Conservation (phyloP, 64 coral and sea anemone species). For the Montipora foliosa region DNA sequence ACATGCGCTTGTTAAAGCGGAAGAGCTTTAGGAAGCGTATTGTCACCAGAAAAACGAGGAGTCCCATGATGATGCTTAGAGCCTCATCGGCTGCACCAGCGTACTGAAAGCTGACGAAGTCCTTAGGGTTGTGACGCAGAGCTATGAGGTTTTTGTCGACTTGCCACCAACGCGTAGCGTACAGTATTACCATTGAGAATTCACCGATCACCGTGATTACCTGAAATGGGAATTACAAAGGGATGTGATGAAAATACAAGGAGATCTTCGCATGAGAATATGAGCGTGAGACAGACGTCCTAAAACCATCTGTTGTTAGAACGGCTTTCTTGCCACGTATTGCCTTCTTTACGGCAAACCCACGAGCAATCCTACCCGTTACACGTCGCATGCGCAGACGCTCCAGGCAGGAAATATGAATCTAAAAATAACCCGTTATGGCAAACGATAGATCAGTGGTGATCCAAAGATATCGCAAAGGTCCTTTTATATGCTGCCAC, state of each 20-base stretch:
- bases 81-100: constrained; percentile 79
- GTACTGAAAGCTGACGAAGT: constrained; percentile 95
- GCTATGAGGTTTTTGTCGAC: constrained; percentile 72
- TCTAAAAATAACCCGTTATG: too few species aligned
- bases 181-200: constrained; percentile 77
- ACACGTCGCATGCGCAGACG: too few species aligned
- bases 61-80: constrained; percentile 71
- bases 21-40: constrained; percentile 84
- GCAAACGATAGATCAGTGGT: too few species aligned
- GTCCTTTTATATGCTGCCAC: too few species aligned
- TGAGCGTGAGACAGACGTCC: too few species aligned
- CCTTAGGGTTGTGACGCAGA: constrained; percentile 87
- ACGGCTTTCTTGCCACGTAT: too few species aligned
- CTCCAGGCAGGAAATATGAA: too few species aligned
- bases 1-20: constrained; percentile 89
- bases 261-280: too few species aligned
- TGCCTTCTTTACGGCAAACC: too few species aligned
- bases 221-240: not conserved
- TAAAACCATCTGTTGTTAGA: too few species aligned
- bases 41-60: constrained; percentile 87
- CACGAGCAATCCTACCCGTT: too few species aligned
- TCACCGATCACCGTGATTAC: constrained; percentile 67
- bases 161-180: constrained; percentile 80
- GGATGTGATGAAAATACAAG: not conserved
- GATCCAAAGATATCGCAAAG: too few species aligned